Conservation (phyloP, 2,113 vertebrate genomes). For the Corythornis madagascariensis region DNA sequence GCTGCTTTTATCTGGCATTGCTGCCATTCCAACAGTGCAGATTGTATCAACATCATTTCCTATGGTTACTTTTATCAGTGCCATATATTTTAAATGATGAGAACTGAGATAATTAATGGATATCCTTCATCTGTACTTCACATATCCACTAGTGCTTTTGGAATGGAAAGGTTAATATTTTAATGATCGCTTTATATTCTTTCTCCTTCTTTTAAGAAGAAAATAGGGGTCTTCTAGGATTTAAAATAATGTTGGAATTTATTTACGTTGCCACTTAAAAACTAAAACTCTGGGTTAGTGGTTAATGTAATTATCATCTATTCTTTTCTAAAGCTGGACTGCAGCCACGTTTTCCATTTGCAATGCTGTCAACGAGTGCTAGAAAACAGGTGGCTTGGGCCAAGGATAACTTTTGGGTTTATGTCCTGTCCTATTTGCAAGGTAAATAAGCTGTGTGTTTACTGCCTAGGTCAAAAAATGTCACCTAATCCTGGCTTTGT, state of each 20-base stretch:
- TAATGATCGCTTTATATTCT: background rate
- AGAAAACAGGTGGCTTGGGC: conserved; percentile 98
- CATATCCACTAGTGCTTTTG: background rate
- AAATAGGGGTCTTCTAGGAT: background rate
- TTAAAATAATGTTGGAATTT: background rate
- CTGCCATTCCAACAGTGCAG: background rate
- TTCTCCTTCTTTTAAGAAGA: background rate
- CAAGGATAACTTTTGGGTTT: conserved; percentile 97
- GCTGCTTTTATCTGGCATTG: background rate
- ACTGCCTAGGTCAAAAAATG: background rate
- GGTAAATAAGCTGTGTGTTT: conserved; percentile 72
- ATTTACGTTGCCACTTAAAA: background rate
- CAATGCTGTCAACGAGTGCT: conserved; percentile 95
- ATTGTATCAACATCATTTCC: background rate
- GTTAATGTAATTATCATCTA: background rate
- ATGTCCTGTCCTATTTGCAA: conserved; percentile 99
- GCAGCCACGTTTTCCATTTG: conserved; percentile 97
- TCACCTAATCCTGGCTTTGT: background rate
- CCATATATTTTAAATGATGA: background rate
- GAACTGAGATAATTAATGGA: background rate
- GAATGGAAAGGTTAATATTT: background rate
- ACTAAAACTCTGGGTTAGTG: background rate
- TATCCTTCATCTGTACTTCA: background rate
- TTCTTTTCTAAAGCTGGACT: conserved; percentile 87
- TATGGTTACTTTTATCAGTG: background rate